These are phyloP conservation scores for Epiblema foenella DNA, from an alignment of 2,888 invertebrate genomes.

Conservation along the genomic window DNA sequence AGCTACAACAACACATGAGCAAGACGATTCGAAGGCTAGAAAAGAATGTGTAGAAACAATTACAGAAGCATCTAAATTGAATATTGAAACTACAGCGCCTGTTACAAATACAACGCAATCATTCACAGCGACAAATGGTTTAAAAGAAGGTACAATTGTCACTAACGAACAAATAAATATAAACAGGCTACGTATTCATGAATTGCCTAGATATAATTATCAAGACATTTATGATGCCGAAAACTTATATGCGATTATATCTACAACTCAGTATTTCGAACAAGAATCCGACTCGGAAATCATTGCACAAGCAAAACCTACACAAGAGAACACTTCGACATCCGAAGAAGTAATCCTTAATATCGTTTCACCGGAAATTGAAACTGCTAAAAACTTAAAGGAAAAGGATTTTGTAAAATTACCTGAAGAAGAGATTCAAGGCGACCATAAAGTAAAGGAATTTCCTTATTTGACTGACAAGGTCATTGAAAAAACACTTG, in stretches of 20 bases:
- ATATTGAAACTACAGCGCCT: background rate
- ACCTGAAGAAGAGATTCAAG: background rate
- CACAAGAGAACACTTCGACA: background rate
- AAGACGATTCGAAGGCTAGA: slow-evolving; percentile 17
- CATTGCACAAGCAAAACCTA: slow-evolving; percentile 8
- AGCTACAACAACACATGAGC: background rate
- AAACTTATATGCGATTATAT: slow-evolving; percentile 51
- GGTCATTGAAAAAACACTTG: slow-evolving; percentile 1
- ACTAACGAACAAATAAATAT: slow-evolving; percentile 29
- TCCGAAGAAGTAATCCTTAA: background rate
- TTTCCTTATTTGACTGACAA: background rate
- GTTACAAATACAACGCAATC: background rate
- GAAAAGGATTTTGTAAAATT: background rate
- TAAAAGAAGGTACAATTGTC: slow-evolving; percentile 18
- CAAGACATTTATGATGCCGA: slow-evolving; percentile 65
- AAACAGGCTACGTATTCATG: slow-evolving; percentile 49
- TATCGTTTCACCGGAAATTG: background rate
- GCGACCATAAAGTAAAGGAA: background rate
- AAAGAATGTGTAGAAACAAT: slow-evolving; percentile 28
- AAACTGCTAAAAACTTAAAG: background rate
- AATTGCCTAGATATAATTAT: slow-evolving; percentile 60
- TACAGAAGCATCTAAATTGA: background rate
- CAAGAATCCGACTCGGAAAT: background rate
- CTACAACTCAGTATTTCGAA: slow-evolving; percentile 1
- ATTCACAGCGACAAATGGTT: slow-evolving; percentile 10